Evolutionary conservation across 2,113 vertebrate genomes (phyloP).

Genomic region (Toxotes jaculatrix): DNA sequence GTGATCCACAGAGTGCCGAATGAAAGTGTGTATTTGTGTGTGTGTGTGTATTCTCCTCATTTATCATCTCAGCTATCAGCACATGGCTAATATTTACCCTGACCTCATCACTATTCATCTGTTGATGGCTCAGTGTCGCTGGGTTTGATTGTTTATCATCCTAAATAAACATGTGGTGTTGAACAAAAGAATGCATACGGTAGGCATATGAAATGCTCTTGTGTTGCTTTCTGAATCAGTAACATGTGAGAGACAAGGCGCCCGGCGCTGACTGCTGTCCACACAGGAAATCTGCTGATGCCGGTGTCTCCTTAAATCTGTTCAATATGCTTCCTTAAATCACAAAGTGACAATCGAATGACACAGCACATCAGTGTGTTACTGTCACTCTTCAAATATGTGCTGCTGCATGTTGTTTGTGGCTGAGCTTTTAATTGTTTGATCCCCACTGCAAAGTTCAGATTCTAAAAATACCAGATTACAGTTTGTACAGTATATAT

Average conservation of each 20-base stretch:
- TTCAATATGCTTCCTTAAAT: conserved; percentile 73
- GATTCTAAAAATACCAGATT: conserved; percentile 1
- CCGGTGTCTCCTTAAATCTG: conserved; percentile 59
- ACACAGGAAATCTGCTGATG: conserved; percentile 74
- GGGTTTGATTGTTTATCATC: conserved; percentile 67
- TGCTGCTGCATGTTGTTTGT: conserved; percentile 56
- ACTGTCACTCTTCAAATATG: conserved; percentile 58
- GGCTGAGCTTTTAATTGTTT: conserved; percentile 12
- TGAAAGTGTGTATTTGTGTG: conserved; percentile 30
- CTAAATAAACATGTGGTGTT: conserved; percentile 69
- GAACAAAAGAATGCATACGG: conserved; percentile 68
- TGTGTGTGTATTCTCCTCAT: conserved; percentile 42
- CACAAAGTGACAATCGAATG: conserved; percentile 62
- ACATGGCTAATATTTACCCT: conserved; percentile 71
- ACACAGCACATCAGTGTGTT: conserved; percentile 47
- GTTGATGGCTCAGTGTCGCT: conserved; percentile 53
- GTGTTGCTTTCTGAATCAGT: conserved; percentile 58
- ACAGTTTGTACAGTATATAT: neutral
- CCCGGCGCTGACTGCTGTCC: conserved; percentile 38
- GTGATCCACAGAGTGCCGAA: conserved; percentile 35
- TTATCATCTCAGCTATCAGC: conserved; percentile 57
- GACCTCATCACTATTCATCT: conserved; percentile 78
- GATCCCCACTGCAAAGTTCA: conserved; percentile 27
- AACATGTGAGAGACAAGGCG: conserved; percentile 52
- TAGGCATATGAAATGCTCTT: conserved; percentile 53